phyloP scores from a whole-genome alignment of 2,797 vertebrate species.

The Helostoma temminkii region DNA sequence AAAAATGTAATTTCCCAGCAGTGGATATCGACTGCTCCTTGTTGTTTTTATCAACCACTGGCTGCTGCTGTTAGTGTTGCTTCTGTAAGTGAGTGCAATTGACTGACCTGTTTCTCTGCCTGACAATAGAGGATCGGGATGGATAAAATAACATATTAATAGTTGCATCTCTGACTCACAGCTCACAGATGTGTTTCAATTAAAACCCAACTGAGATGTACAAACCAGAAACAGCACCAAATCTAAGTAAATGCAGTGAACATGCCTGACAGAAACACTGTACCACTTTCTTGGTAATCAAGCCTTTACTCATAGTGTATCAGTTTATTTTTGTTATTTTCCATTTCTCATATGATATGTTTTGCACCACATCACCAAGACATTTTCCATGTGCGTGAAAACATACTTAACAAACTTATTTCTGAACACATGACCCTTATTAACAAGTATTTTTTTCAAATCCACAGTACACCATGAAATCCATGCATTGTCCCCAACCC shows the following conservation, averaged over 20 bases:
- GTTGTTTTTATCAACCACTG: slow-evolving; percentile 22
- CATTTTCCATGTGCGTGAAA: too few species aligned
- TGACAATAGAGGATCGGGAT: slow-evolving; percentile 56
- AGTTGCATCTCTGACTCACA: slow-evolving; percentile 47
- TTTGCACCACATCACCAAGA: too few species aligned
- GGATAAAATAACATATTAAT: slow-evolving; percentile 62
- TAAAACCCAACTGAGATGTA: slow-evolving; percentile 55
- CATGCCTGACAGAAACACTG: slow-evolving; percentile 33
- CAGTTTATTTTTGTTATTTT: neutral
- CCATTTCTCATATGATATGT: too few species aligned
- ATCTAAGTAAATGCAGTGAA: slow-evolving; percentile 44
- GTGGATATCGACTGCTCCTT: slow-evolving; percentile 13
- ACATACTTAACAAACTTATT: neutral
- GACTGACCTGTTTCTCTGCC: slow-evolving; percentile 42
- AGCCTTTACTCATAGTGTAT: neutral
- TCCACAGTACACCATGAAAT: neutral
- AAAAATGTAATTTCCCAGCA: slow-evolving; percentile 14
- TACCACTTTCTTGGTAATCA: neutral
- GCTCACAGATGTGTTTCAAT: slow-evolving; percentile 70
- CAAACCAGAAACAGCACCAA: slow-evolving; percentile 53
- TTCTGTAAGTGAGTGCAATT: slow-evolving; percentile 29
- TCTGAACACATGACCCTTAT: too few species aligned
- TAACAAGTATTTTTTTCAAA: slow-evolving; percentile 44
- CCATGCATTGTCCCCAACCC: slow-evolving; percentile 7
- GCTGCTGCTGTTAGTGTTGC: slow-evolving; percentile 35